These are phyloP conservation scores for Sacculina carcini DNA, from an alignment of 2,888 invertebrate genomes.

Conservation along the genomic window DNA sequence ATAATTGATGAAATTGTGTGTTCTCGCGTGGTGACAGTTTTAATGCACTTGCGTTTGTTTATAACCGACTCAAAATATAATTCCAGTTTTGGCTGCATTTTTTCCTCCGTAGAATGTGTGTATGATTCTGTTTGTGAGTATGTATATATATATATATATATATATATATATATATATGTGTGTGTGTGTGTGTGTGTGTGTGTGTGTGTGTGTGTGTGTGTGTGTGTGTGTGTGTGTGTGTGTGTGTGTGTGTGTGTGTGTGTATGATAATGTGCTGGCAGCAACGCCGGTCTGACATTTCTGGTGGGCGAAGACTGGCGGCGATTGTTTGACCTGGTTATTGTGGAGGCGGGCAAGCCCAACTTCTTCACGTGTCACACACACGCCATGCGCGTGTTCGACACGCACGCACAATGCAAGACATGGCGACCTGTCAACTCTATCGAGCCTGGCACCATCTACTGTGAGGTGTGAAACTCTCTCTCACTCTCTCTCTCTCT, in stretches of 20 bases:
- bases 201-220: neutral
- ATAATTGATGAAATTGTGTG: too few relatives aligned
- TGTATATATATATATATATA: neutral
- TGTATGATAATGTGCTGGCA: conserved; percentile 22
- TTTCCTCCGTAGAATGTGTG: too few relatives aligned
- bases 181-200: neutral
- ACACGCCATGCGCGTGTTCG: conserved; percentile 65
- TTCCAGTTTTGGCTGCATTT: neutral
- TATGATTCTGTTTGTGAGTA: neutral
- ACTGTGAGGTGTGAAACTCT: conserved; percentile 71
- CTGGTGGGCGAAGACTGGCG: conserved; percentile 69
- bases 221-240: neutral
- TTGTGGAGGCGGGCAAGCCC: conserved; percentile 84
- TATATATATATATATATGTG: conserved; percentile 3
- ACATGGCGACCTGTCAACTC: conserved; percentile 73
- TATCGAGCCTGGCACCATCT: conserved; percentile 63
- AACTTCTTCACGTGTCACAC: conserved; percentile 80
- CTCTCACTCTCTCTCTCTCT: too few relatives aligned
- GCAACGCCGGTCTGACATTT: conserved; percentile 71
- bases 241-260: conserved; percentile 5
- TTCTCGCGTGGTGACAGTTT: too few relatives aligned
- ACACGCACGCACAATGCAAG: conserved; percentile 48
- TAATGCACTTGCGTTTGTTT: neutral
- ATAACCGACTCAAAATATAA: neutral
- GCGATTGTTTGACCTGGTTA: conserved; percentile 71